These are phyloP conservation scores for Zosterops hypoxanthus DNA, from an alignment of 2,113 vertebrate species.

Conservation along the genomic window DNA sequence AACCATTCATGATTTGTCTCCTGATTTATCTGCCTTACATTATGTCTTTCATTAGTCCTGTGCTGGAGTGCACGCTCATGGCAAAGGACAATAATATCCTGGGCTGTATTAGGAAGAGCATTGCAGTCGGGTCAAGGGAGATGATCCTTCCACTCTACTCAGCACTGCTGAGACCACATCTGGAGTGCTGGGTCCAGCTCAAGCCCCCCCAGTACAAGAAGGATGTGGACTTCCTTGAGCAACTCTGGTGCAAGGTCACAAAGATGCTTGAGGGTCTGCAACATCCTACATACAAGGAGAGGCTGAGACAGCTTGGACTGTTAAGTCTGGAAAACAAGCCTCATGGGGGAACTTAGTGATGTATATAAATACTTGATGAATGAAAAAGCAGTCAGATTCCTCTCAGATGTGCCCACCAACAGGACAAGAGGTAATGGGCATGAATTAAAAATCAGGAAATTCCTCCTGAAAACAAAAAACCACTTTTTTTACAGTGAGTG, in stretches of 20 bases:
- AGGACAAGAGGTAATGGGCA: not conserved
- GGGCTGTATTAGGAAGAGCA: not conserved
- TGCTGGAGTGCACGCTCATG: not conserved
- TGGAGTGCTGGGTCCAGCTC: not conserved
- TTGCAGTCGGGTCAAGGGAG: not conserved
- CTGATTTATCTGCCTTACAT: not conserved
- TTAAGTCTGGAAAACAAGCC: not conserved
- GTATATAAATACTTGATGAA: not conserved
- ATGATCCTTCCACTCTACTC: not conserved
- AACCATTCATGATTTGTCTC: not conserved
- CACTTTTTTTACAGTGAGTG: not conserved
- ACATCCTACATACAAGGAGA: not conserved
- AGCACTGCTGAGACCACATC: not conserved
- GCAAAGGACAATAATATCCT: not conserved
- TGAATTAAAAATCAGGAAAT: not conserved
- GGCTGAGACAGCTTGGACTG: not conserved
- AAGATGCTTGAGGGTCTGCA: not conserved
- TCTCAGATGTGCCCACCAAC: not conserved
- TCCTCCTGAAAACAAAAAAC: not conserved
- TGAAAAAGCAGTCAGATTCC: not conserved
- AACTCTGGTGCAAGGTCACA: not conserved
- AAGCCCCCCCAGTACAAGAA: not conserved
- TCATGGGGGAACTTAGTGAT: not conserved
- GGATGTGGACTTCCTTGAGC: not conserved
- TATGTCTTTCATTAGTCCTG: not conserved